Conservation (phyloP, 2,888 invertebrate genomes). For the Spodoptera littoralis region DNA sequence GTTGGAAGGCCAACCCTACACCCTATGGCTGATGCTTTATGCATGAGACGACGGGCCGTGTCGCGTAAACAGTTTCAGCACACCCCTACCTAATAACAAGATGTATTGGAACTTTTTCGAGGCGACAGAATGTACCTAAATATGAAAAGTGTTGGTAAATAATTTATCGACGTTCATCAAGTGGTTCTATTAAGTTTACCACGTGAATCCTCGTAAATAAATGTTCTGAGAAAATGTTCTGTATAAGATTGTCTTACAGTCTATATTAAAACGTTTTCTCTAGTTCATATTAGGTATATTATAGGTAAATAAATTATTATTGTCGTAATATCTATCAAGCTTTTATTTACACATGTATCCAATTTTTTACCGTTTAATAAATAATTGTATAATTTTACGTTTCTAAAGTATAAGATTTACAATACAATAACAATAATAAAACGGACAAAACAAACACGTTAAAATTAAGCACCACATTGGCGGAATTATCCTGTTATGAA, state of each 20-base stretch:
- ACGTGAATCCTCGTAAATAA: too few relatives aligned
- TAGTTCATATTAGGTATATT: too few relatives aligned
- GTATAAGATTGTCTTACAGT: too few relatives aligned
- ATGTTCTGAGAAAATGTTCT: too few relatives aligned
- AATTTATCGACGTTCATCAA: neutral
- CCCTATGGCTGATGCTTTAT: conserved; percentile 62
- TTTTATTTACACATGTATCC: too few relatives aligned
- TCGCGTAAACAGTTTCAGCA: conserved; percentile 54
- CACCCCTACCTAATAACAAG: conserved; percentile 33
- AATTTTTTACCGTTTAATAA: too few relatives aligned
- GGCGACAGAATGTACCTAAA: conserved; percentile 13
- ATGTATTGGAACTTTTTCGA: conserved; percentile 25
- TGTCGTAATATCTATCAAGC: too few relatives aligned
- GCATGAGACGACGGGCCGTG: conserved; percentile 63
- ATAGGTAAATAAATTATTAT: too few relatives aligned
- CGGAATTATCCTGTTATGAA: conserved; percentile 18
- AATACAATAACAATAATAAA: conserved; percentile 6
- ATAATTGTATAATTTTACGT: too few relatives aligned
- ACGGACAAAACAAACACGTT: conserved; percentile 4
- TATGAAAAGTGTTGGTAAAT: conserved; percentile 15
- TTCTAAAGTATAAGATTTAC: neutral
- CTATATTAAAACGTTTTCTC: too few relatives aligned
- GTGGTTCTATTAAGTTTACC: conserved; percentile 1
- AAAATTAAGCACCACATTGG: conserved; percentile 17
- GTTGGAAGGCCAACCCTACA: conserved; percentile 39